Conservation (phyloP, 1,140 invertebrate genomes). For the Cyclina sinensis region DNA sequence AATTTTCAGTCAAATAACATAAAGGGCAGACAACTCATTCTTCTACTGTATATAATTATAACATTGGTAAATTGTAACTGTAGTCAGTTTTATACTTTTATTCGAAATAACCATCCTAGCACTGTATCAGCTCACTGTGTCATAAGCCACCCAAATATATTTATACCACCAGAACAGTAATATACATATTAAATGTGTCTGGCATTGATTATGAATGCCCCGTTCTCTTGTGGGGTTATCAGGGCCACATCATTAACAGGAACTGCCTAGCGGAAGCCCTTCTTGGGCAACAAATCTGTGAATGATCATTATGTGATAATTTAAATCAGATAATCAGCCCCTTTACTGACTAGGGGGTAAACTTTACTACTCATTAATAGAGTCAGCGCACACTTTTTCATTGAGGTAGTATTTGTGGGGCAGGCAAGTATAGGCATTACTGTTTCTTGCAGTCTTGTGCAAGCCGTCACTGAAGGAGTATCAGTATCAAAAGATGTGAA, state of each 20-base stretch:
- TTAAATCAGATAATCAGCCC: constrained; percentile 21
- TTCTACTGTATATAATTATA: too few relatives aligned
- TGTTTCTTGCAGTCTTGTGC: background rate
- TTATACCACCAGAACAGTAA: background rate
- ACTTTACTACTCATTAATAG: background rate
- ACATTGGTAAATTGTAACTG: too few relatives aligned
- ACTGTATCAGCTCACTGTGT: too few relatives aligned
- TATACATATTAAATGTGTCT: constrained; percentile 1
- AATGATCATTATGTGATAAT: background rate
- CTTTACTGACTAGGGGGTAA: background rate
- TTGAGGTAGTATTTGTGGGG: constrained; percentile 17
- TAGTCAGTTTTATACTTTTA: too few relatives aligned
- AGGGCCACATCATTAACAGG: background rate
- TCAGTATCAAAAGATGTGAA: background rate
- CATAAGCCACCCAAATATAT: background rate
- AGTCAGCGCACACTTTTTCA: background rate
- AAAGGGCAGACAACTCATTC: too few relatives aligned
- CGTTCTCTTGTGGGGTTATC: background rate
- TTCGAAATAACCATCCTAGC: too few relatives aligned
- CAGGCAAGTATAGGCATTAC: background rate
- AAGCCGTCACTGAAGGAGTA: background rate
- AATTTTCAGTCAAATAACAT: too few relatives aligned
- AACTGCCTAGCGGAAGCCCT: background rate
- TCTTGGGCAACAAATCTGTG: background rate
- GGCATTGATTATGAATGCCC: background rate